Evolutionary conservation across 2,113 vertebrate species (phyloP).

Genomic region (Variabilichromis moorii): DNA sequence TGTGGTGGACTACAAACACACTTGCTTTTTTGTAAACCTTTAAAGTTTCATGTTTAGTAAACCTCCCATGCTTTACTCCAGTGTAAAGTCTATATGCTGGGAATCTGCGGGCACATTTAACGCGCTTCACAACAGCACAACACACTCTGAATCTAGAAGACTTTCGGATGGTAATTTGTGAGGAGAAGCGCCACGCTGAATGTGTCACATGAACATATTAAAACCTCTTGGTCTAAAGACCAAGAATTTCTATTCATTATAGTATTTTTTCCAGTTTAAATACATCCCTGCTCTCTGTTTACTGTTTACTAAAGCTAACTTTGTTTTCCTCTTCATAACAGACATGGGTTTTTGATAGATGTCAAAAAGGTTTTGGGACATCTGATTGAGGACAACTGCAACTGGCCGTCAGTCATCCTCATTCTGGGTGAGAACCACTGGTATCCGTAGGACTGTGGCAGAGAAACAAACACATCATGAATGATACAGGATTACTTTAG

Average conservation of each 20-base stretch:
- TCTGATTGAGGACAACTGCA: conserved; percentile 42
- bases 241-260: neutral
- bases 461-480: neutral
- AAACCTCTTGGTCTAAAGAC: rapidly evolving
- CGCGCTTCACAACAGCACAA: rapidly evolving
- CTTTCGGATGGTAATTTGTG: neutral
- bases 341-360: conserved; percentile 51
- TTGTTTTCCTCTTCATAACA: neutral
- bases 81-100: rapidly evolving
- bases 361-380: conserved; percentile 54
- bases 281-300: rapidly evolving
- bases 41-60: neutral
- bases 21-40: neutral
- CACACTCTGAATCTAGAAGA: neutral
- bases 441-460: neutral
- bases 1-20: rapidly evolving
- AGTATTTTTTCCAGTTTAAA: neutral
- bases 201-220: neutral
- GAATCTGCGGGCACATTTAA: neutral
- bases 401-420: conserved; percentile 37
- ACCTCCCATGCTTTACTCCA: neutral
- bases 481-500: neutral
- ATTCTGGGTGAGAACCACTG: neutral
- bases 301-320: neutral
- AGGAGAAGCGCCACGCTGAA: neutral